phyloP scores from a whole-genome alignment of 2,113 vertebrate genomes.

The Cavia aperea region DNA sequence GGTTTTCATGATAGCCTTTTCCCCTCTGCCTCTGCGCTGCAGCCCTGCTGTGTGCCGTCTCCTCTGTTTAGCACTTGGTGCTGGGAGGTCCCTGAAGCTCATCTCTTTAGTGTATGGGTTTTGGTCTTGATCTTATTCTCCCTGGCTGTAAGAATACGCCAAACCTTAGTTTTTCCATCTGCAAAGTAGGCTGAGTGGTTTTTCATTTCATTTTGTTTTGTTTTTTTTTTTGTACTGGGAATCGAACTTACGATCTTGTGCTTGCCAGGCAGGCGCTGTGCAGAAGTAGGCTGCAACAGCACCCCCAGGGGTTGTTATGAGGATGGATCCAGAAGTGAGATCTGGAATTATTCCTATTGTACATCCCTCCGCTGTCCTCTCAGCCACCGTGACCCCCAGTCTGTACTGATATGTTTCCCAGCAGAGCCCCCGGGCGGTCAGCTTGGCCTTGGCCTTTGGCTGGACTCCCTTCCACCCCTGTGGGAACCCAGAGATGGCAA shows the following conservation, averaged over 20 bases:
- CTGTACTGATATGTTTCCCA: neutral
- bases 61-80: neutral
- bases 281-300: neutral
- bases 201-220: too few species aligned
- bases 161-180: neutral
- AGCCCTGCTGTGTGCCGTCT: neutral
- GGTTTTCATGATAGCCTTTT: neutral
- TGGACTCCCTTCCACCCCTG: neutral
- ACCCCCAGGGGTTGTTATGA: fast-evolving
- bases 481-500: neutral
- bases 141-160: neutral
- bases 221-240: too few species aligned
- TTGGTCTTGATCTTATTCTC: neutral
- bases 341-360: neutral
- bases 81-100: neutral
- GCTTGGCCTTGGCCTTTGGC: neutral
- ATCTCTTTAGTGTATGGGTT: fast-evolving
- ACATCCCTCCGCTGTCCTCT: neutral
- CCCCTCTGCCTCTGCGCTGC: fast-evolving
- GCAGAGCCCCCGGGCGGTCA: neutral
- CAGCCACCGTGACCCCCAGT: fast-evolving
- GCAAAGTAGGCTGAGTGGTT: neutral
- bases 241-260: too few species aligned
- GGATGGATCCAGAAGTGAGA: neutral
- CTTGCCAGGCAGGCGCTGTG: too few species aligned